phyloP scores from a whole-genome alignment of 2,113 vertebrate species.

The Electrona antarctica region DNA sequence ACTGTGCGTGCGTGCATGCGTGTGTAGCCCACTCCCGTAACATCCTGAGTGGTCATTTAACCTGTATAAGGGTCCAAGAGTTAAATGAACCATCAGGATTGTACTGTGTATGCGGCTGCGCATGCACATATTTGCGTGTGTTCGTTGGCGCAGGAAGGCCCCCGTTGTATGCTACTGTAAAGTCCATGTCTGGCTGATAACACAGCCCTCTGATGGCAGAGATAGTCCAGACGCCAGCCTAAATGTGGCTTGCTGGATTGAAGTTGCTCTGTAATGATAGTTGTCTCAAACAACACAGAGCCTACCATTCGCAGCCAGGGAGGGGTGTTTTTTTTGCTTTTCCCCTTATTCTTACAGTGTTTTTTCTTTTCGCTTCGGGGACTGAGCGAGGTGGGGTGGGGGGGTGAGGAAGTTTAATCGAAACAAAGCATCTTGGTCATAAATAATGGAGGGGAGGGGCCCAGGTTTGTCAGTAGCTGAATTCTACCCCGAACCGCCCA shows the following conservation, averaged over 20 bases:
- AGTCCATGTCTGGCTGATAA: conserved; percentile 67
- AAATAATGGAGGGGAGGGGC: conserved; percentile 23
- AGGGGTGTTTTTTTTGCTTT: conserved; percentile 21
- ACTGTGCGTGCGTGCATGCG: conserved; percentile 16
- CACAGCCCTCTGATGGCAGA: conserved; percentile 74
- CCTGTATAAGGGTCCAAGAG: too few relatives aligned
- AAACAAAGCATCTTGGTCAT: conserved; percentile 45
- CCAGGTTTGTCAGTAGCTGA: conserved; percentile 54
- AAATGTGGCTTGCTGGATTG: conserved; percentile 71
- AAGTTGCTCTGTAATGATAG: conserved; percentile 75
- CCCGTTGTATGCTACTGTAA: conserved; percentile 57
- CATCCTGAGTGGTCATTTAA: too few relatives aligned
- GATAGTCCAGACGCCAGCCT: conserved; percentile 79
- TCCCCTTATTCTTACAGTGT: conserved; percentile 1
- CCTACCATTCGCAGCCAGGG: conserved; percentile 41
- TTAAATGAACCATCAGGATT: too few relatives aligned
- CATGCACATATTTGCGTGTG: too few relatives aligned
- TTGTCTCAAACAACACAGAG: conserved; percentile 75
- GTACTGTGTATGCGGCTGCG: too few relatives aligned
- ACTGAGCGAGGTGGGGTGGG: too few relatives aligned
- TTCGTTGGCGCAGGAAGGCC: conserved; percentile 19
- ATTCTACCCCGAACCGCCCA: conserved; percentile 30
- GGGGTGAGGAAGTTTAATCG: conserved; percentile 39
- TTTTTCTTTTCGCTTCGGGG: conserved; percentile 17
- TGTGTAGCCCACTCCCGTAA: too few relatives aligned